Percentiles rank a stretch among this genome's conserved stretches.
phyloP scores from a whole-genome alignment of 2,113 vertebrate genomes.

The Anser brachyrhynchus region DNA sequence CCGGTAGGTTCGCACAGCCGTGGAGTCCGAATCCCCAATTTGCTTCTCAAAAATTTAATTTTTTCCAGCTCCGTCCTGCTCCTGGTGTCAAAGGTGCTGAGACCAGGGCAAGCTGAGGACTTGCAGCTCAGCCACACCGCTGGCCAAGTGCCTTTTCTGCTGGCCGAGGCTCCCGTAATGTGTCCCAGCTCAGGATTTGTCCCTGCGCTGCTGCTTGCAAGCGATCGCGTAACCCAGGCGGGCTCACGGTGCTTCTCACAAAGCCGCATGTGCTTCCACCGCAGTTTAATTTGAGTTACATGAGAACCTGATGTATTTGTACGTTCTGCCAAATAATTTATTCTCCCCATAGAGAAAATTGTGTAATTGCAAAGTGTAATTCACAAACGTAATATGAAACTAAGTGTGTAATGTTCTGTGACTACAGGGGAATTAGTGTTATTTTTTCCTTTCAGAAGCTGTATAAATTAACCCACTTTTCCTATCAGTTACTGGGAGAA shows the following conservation, averaged over 20 bases:
- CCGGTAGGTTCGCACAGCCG: background rate
- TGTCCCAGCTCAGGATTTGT: fast-evolving
- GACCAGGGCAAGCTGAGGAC: background rate
- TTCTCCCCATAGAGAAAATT: background rate
- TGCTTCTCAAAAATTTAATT: background rate
- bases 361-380: background rate
- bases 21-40: fast-evolving
- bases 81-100: background rate
- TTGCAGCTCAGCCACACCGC: background rate
- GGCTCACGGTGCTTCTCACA: background rate
- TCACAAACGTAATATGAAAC: background rate
- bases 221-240: background rate
- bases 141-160: background rate
- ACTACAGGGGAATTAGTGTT: slow-evolving; percentile 1
- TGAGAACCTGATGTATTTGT: background rate
- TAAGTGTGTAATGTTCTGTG: slow-evolving; percentile 18
- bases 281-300: background rate
- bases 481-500: background rate
- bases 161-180: background rate
- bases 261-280: background rate
- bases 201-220: background rate
- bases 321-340: background rate
- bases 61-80: background rate
- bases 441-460: background rate
- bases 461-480: slow-evolving; percentile 36